Evolutionary conservation across 1,140 invertebrate genomes (phyloP).

Genomic region (Anastatus disparis): DNA sequence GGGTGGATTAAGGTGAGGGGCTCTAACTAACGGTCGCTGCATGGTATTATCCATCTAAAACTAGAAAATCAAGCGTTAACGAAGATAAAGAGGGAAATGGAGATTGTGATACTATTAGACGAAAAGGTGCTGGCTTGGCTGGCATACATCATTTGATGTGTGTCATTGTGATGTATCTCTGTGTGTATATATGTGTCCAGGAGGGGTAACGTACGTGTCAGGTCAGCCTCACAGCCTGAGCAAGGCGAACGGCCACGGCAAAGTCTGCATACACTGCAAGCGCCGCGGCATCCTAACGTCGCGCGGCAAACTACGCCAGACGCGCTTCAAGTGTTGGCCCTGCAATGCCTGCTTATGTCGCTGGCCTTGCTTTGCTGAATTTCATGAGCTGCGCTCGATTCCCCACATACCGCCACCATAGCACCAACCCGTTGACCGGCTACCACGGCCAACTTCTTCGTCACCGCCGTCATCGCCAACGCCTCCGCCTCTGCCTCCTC

Average conservation of each 20-base stretch:
- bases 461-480: no score
- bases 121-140: no score
- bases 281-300: slow-evolving; percentile 64
- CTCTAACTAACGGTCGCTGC: slow-evolving; percentile 62
- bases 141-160: no score
- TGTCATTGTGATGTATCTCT: no score
- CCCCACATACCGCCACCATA: slow-evolving; percentile 66
- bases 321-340: slow-evolving; percentile 68
- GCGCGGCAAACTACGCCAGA: slow-evolving; percentile 66
- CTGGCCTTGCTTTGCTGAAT: slow-evolving; percentile 67
- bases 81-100: no score
- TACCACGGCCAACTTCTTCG: neutral
- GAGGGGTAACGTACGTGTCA: slow-evolving; percentile 64
- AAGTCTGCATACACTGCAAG: slow-evolving; percentile 69
- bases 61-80: no score
- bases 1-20: slow-evolving; percentile 40
- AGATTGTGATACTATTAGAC: no score
- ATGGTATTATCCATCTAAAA: neutral
- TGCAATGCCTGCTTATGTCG: slow-evolving; percentile 67
- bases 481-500: no score
- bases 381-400: slow-evolving; percentile 64
- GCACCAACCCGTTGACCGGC: slow-evolving; percentile 54
- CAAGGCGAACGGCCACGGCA: slow-evolving; percentile 68
- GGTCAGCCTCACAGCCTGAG: slow-evolving; percentile 67
- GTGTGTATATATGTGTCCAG: slow-evolving; percentile 65